Evolutionary conservation across 2,888 invertebrate species (phyloP), one percentile per base, ranked within the genome.

Genomic region (Chrysopilus asiliformis): DNA sequence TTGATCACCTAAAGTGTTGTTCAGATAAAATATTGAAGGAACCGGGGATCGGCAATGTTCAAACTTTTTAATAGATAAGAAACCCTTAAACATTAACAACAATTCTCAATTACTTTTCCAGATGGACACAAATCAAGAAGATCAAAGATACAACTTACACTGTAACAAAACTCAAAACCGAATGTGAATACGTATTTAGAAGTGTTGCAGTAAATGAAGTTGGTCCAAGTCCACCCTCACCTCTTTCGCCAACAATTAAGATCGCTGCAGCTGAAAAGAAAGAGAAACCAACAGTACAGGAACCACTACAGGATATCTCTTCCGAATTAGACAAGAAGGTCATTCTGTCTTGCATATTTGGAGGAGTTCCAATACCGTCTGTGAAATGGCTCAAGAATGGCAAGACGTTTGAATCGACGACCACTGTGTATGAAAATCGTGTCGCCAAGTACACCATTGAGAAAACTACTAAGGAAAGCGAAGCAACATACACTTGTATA

Each of bases 181-280:
- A 73, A 41, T 68, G 69, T 4, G 77, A 78, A 48, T 79, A 83
- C 47, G 71, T 74, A 47, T 83, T 84, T 64, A 70, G 80, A 49
- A 74, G 79, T 2, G 76, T 73, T 41, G 85, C 85, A 14, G 72
- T 80, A 2, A 87, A 87, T 53, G 74, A 73, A 58, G 75, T 79
- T 29, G 85, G 86, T 7, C 68, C 72, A 2, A 79, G 85, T 45
- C 75, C 76, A 43, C 71, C 79, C 7, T 81, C 80, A 1, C 72
- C 74, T 35, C 53, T 66, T 8, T 75, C 76, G n/a, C 70, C 72
- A 36, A 74, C 68, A 46, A 64, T 78, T 24, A 67, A 69, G 40
- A 65, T 79, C 39, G 59, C 70, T 31, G 68, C 71, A 34, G 62
- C 68, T 28, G 64, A 65, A 32, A 64, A 67, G 35, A 65, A 67